Evolutionary conservation across 2,888 invertebrate species (phyloP), one percentile per base, ranked within the genome.

Genomic region (Pterostichus niger): DNA sequence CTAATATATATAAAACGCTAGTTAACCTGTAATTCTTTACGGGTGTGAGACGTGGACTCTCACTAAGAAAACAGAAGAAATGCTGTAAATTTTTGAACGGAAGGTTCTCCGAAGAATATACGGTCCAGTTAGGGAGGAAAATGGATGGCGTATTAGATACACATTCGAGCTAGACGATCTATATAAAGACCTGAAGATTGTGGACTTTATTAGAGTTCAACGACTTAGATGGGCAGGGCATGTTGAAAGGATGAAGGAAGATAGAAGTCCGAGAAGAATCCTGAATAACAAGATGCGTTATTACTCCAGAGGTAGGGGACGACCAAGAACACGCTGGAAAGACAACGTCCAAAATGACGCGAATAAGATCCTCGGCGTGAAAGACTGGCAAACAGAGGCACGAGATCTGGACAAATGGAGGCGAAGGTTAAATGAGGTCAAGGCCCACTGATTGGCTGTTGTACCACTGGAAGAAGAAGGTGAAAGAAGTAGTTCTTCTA

Each of bases 221-320:
- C 11, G n/a, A 9, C n/a, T 46, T 5, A 44, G n/a, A n/a, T n/a
- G 81, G 83, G 82, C 82, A 44, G 44, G 83, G 33, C 83, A 83
- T 64, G 40, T 83, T n/a, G 13, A 80, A 40, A 83, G 81, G 17
- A 81, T 82, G 83, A 10, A 56, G 11, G 35, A 79, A 81, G 33
- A 24, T 9, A 17, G n/a, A 61, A n/a, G 4, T n/a, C 10, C 46
- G n/a, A 35, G 35, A 35, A 35, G 35, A 35, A 35, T 35, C 3
- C 35, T 35, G 35, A 35, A 35, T 35, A 35, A 6, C 35, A 35
- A 35, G 35, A 35, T 35, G 35, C 35, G 35, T 3, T 46, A 46
- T 6, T 2, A 46, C 9, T n/a, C 46, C 9, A n/a, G 46, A n/a
- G 46, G 46, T 3, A 46, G n/a, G 46, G n/a, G 46, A 46, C 46